Conservation (phyloP, 2,888 invertebrate species). For the Siphlonurus alternatus region DNA sequence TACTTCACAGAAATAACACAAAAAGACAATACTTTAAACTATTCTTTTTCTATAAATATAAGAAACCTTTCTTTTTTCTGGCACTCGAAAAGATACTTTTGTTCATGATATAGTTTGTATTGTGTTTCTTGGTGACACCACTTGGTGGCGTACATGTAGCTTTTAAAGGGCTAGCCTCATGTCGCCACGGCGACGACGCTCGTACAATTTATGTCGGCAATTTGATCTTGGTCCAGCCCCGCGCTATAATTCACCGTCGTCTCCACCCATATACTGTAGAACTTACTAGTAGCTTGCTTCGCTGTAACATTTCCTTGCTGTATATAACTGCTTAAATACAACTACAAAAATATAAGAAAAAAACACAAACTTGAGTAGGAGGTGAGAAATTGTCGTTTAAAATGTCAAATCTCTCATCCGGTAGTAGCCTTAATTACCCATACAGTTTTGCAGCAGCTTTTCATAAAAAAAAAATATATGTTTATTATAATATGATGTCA, state of each 20-base stretch:
- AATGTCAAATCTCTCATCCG: neutral
- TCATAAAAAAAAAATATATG: neutral
- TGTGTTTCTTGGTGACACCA: neutral
- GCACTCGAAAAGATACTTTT: neutral
- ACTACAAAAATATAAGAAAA: no score
- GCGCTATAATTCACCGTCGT: neutral
- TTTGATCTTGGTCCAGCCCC: neutral
- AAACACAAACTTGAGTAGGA: neutral
- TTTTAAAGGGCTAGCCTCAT: no score
- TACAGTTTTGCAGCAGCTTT: no score
- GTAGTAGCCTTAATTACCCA: neutral
- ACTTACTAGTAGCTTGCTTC: neutral
- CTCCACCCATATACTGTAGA: neutral
- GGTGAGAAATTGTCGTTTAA: neutral
- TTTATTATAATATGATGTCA: no score
- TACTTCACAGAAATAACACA: neutral
- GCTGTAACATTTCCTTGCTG: neutral
- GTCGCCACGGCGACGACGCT: neutral
- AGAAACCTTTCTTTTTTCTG: neutral
- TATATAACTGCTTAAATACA: no score
- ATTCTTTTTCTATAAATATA: neutral
- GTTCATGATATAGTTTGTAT: neutral
- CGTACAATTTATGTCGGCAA: neutral
- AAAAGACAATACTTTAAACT: neutral
- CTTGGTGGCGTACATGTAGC: no score